Base-by-base conservation (phyloP, 1,140 invertebrate genomes). In the Drosophila auraria region DNA sequence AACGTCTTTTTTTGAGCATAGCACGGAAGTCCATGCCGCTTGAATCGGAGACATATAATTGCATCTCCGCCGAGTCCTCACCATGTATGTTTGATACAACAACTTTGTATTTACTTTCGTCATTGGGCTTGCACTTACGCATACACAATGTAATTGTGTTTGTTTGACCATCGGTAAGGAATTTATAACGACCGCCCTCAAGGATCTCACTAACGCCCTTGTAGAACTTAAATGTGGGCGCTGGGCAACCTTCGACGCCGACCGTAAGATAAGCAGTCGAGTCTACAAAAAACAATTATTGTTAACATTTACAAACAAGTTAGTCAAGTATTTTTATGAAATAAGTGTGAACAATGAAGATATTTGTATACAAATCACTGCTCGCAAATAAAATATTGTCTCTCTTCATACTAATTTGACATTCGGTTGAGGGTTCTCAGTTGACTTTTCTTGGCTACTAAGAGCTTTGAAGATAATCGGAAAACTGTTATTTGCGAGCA, bases 11-110 rank as follows among this genome's bases (percentile, higher is more conserved):
- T 93, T 99, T 99, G 69, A 99, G 94, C 96, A 99, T 97, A 71
- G 98, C 96, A 94, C 99, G 96, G 96, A 99, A 99, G 94, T 99
- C 99, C 97, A 99, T 98, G 87, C 97, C 98, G 94, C 97, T 97
- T 71, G 98, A 96, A 95, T 98, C 98, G 82, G 98, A 99, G 38
- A 99, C 98, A 93, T 98, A 99, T 76, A 99, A 95, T 86, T 97
- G 96, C 95, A 98, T 98, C 92, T 99, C 98, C 65, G 98, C 98
- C 0, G 97, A 96, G 93, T 99, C 98, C 93, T 98, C 97, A 65
- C 99, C 99, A 91, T 99, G 97, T 62, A 96, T 96, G 92, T 99
- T 99, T 91, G 96, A 97, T 61, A 99, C 95, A 59, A 98, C 96
- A 83, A 99, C 95, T 92, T 97, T 98, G 94, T 99, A 99, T 93